A percentile compares a stretch with the other conserved stretches of the same genome.
These are phyloP conservation scores for Drosophila aff. DNA, from an alignment of 1,140 invertebrate genomes.

Conservation along the genomic window DNA sequence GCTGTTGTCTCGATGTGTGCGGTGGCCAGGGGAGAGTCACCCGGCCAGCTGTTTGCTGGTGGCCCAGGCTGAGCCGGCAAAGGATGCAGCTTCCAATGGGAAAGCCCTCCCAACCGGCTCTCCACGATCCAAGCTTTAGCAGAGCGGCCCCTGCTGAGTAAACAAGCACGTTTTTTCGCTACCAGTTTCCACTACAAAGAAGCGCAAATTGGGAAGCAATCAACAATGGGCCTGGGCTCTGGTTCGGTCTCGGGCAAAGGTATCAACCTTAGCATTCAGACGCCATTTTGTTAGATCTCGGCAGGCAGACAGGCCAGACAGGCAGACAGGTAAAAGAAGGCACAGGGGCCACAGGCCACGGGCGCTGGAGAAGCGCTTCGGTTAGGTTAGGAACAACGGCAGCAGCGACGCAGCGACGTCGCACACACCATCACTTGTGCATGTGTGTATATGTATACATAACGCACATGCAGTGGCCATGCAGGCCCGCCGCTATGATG, in stretches of 20 bases:
- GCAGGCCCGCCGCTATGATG: conserved; percentile 43
- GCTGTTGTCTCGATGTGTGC: conserved; percentile 9
- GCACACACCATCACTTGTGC: conserved; percentile 7
- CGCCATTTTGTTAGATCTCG: conserved; percentile 52
- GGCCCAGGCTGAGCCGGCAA: conserved; percentile 8
- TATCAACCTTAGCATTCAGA: conserved; percentile 1
- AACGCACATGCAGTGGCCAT: conserved; percentile 9
- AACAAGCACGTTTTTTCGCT: conserved; percentile 68
- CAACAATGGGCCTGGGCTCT: conserved; percentile 3
- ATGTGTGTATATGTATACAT: background rate
- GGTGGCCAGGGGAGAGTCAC: conserved; percentile 13
- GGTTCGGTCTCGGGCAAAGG: background rate
- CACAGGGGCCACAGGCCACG: conserved; percentile 1
- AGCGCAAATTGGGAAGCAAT: conserved; percentile 31
- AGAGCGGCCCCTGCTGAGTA: conserved; percentile 39
- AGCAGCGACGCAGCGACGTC: conserved; percentile 22
- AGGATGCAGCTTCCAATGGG: background rate
- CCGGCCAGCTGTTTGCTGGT: conserved; percentile 35
- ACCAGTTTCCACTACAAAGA: conserved; percentile 20
- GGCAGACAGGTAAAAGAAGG: background rate
- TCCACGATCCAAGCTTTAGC: conserved; percentile 27
- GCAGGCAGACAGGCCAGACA: background rate
- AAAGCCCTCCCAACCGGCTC: background rate
- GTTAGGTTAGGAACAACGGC: conserved; percentile 41
- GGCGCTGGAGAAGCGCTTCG: conserved; percentile 34